Base-by-base conservation (phyloP, 2,888 invertebrate genomes). In the Furcula furcula region DNA sequence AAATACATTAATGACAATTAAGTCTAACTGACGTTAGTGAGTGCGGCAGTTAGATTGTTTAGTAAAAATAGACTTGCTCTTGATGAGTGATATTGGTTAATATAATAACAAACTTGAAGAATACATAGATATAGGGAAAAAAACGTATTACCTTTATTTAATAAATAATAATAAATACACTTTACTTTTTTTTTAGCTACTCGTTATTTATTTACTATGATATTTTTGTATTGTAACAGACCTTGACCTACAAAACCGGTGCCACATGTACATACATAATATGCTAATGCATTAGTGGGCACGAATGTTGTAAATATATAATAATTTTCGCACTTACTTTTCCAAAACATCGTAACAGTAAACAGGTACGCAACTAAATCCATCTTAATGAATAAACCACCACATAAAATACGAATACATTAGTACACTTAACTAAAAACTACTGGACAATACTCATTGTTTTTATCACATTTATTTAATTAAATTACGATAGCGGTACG, bases 311-410 rank as follows among this genome's bases (percentile, higher is more conserved):
- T 10, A 20, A 7, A 27, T 10, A 27, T 32, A 30, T 30, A 7
- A 19, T 16, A 32, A 46, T 34, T 51, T 38, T 51, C 34, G 36
- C 52, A 83, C 86, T 86, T 74, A 87, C 86, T 41, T 69, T 77
- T 78, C 69, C 72, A 78, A 45, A 76, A 69, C 64, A 82, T 56
- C 26, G 74, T 41, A 53, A 82, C 76, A 55, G 68, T 66, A 51
- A 84, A 52, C 28, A 83, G 59, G 34, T 69, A 63, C 42, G 75
- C 56, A 2, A 56, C 34, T 34, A 71, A 59, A 67, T 82, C 77
- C 86, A 86, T 87, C 54, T 65, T 80, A 42, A 56, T 65, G 42
- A 67, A 57, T 58, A 32, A 58, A 68, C 60, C 49, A 48, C 46
- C 56, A 67, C 66, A 66, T 55, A 46, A 51, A 57, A 47, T 49